A percentile compares a stretch with the other conserved stretches of the same genome.
These are phyloP conservation scores for Sabellastarte sp. DNA, from an alignment of 2,888 invertebrate species.

Conservation along the genomic window DNA sequence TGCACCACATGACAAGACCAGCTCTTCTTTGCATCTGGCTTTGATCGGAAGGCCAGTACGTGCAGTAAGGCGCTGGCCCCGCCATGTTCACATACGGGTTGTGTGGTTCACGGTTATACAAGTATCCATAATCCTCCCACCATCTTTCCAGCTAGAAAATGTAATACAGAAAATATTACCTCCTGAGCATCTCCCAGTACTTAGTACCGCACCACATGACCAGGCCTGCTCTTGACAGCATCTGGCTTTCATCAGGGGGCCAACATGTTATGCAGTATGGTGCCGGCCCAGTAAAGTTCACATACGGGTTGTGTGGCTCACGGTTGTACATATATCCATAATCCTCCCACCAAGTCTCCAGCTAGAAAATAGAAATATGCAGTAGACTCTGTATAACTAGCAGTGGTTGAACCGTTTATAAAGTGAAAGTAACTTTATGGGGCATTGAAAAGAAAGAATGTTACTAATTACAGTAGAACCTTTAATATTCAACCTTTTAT, in stretches of 20 bases:
- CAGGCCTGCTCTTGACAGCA: slow-evolving; percentile 52
- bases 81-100: slow-evolving; percentile 64
- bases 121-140: slow-evolving; percentile 66
- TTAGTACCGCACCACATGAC: slow-evolving; percentile 55
- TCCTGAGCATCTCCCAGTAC: slow-evolving; percentile 63
- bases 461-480: neutral
- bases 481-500: neutral
- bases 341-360: slow-evolving; percentile 66
- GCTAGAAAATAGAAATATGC: slow-evolving; percentile 33
- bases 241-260: slow-evolving; percentile 42
- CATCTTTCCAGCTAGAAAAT: slow-evolving; percentile 64
- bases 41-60: slow-evolving; percentile 40
- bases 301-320: slow-evolving; percentile 62
- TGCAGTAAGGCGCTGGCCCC: slow-evolving; percentile 48
- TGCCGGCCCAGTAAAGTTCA: slow-evolving; percentile 61
- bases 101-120: slow-evolving; percentile 62
- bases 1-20: slow-evolving; percentile 48
- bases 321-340: slow-evolving; percentile 64
- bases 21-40: slow-evolving; percentile 53
- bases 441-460: neutral
- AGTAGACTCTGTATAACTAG: neutral
- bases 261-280: slow-evolving; percentile 44
- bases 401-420: neutral
- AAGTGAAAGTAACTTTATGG: neutral
- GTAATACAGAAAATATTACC: slow-evolving; percentile 35